Conservation (phyloP, 2,113 vertebrate genomes). For the Camelus dromedarius region DNA sequence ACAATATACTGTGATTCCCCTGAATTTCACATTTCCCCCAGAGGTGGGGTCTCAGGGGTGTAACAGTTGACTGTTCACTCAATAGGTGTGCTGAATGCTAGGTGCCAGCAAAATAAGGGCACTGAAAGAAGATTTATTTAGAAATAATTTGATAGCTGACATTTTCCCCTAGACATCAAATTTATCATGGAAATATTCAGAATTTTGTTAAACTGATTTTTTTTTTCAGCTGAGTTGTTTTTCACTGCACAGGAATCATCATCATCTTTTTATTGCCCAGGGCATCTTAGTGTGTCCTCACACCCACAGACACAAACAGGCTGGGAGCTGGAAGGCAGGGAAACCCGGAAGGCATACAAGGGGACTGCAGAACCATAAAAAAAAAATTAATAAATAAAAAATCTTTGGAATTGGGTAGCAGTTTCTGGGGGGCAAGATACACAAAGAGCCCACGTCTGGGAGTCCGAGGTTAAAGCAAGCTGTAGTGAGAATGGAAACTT, state of each 20-base stretch:
- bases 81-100: background rate
- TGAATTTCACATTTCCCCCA: background rate
- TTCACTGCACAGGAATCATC: background rate
- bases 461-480: background rate
- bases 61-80: background rate
- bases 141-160: slow-evolving; percentile 33
- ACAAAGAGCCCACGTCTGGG: background rate
- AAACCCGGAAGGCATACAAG: background rate
- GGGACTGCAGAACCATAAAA: background rate
- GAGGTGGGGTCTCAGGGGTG: background rate
- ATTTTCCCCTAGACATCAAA: background rate
- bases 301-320: background rate
- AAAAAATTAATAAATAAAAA: background rate
- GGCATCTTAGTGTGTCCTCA: background rate
- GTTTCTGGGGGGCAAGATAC: background rate
- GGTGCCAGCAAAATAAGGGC: background rate
- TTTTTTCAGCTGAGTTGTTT: slow-evolving; percentile 9
- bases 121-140: slow-evolving; percentile 20
- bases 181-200: slow-evolving; percentile 49
- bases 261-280: slow-evolving; percentile 29
- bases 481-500: background rate
- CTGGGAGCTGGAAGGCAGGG: background rate
- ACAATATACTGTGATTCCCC: background rate
- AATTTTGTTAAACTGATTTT: slow-evolving; percentile 11
- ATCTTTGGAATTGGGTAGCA: background rate